Evolutionary conservation across 2,888 invertebrate genomes (phyloP).

Genomic region (Cecidostiba fungosa): DNA sequence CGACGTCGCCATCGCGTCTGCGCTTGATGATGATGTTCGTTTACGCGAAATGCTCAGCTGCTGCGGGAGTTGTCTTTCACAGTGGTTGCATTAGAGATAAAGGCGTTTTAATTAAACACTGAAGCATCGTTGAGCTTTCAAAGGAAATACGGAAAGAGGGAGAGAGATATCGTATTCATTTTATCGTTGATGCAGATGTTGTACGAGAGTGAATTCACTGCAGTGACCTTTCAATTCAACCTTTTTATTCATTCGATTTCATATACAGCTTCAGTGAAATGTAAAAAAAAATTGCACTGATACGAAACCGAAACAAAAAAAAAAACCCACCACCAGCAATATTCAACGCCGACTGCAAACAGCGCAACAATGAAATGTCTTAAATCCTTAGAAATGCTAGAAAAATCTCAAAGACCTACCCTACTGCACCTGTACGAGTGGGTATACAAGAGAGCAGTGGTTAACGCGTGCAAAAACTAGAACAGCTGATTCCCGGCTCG

Average conservation of each 20-base stretch:
- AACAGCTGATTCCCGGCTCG: conserved; percentile 64
- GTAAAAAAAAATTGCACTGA: background rate
- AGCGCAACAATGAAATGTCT: background rate
- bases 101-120: background rate
- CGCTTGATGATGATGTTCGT: background rate
- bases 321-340: no score
- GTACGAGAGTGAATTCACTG: background rate
- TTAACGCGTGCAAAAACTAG: conserved; percentile 45
- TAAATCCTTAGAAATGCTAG: conserved; percentile 40
- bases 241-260: background rate
- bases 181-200: background rate
- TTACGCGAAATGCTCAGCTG: background rate
- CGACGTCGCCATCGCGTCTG: background rate
- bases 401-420: conserved; percentile 25
- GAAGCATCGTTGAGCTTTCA: conserved; percentile 7
- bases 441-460: conserved; percentile 34
- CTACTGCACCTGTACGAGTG: conserved; percentile 33
- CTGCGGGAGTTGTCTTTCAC: background rate
- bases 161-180: background rate
- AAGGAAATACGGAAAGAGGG: background rate
- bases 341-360: no score
- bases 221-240: no score
- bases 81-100: background rate
- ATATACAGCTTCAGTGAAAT: background rate
- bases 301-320: background rate